Conservation (phyloP, 2,797 vertebrate genomes). For the Parauchenoglanis ngamensis region DNA sequence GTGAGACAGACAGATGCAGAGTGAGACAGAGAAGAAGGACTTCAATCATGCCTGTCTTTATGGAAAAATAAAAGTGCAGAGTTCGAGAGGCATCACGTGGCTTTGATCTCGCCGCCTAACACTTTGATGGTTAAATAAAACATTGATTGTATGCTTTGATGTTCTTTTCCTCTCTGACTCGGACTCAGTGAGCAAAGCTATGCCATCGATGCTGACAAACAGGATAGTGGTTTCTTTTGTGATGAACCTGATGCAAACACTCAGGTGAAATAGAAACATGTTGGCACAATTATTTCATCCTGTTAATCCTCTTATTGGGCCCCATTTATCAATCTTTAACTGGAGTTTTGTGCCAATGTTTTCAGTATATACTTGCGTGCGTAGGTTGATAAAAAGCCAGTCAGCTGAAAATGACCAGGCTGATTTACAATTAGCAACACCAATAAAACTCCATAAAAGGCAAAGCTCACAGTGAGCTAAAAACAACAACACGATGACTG, state of each 20-base stretch:
- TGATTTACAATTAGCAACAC: neutral
- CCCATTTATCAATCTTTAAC: neutral
- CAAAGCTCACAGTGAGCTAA: neutral
- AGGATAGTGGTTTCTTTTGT: neutral
- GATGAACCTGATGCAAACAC: conserved; percentile 6
- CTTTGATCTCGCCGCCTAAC: conserved; percentile 35
- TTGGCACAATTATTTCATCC: too few species aligned
- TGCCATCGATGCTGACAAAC: neutral
- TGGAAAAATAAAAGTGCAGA: conserved; percentile 53
- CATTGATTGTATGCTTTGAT: conserved; percentile 73
- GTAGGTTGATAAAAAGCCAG: neutral
- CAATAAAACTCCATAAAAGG: neutral
- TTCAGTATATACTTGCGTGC: neutral
- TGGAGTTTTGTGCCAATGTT: neutral
- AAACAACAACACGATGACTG: neutral
- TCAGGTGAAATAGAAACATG: neutral
- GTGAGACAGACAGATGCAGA: conserved; percentile 54
- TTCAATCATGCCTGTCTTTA: conserved; percentile 61
- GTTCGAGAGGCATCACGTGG: conserved; percentile 47
- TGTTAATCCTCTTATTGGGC: neutral
- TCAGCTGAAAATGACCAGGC: neutral
- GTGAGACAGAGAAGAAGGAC: conserved; percentile 58
- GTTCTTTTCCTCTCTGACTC: neutral
- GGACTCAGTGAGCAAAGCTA: neutral
- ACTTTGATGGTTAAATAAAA: conserved; percentile 74